phyloP scores from a whole-genome alignment of 2,113 vertebrate genomes.

The Sciurus niger region DNA sequence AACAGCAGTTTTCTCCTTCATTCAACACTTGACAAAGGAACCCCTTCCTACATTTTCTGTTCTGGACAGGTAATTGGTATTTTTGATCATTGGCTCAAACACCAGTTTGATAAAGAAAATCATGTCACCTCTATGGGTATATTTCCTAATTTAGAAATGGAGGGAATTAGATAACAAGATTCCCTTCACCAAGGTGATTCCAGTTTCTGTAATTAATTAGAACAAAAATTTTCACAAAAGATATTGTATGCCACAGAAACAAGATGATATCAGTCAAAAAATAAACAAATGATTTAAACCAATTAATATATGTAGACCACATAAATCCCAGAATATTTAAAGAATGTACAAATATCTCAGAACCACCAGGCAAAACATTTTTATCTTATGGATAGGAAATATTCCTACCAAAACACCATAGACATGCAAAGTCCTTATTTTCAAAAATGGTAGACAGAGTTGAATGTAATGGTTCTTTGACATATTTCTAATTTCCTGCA shows the following conservation, averaged over 20 bases:
- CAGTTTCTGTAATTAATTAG: neutral
- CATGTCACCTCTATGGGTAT: neutral
- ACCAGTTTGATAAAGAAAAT: neutral
- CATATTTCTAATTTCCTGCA: neutral
- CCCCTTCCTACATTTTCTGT: neutral
- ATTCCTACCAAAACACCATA: neutral
- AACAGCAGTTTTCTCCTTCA: neutral
- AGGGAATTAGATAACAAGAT: neutral
- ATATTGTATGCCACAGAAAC: neutral
- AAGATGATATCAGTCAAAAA: neutral
- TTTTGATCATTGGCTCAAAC: neutral
- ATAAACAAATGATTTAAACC: conserved; percentile 8
- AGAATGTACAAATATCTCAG: neutral
- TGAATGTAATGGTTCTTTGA: neutral
- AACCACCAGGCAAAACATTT: neutral
- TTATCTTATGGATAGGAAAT: neutral
- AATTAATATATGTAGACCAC: neutral
- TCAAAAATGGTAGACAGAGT: neutral
- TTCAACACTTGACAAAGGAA: neutral
- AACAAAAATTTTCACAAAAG: neutral
- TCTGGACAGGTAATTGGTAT: neutral
- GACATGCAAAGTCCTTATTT: neutral
- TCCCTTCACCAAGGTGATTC: neutral
- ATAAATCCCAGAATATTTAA: neutral
- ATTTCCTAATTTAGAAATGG: conserved; percentile 40